Conservation (phyloP, 2,888 invertebrate genomes). For the Chrysopilus asiliformis region DNA sequence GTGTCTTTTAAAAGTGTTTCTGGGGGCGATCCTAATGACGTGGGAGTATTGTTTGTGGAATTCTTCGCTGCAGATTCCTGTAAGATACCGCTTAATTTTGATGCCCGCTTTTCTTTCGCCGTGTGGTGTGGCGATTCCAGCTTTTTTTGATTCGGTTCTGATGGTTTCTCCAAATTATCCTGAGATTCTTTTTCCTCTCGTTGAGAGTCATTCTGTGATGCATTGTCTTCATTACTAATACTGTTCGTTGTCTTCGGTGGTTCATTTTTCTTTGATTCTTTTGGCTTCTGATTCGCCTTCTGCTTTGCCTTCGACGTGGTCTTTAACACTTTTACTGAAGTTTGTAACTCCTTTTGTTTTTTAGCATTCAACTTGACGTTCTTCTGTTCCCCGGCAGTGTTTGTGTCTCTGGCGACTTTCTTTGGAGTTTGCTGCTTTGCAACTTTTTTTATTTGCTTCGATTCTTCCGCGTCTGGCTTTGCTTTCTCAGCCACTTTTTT, state of each 20-base stretch:
- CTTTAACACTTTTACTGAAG: no score
- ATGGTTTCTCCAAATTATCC: not conserved
- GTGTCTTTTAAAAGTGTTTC: no score
- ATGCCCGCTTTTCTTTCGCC: constrained; percentile 9
- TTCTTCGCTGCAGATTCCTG: no score
- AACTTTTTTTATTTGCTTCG: not conserved
- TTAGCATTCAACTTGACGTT: constrained; percentile 8
- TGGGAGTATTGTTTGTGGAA: no score
- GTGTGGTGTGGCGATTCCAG: constrained; percentile 7
- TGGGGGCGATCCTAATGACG: no score
- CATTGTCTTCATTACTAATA: no score
- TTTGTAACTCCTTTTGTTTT: constrained; percentile 15
- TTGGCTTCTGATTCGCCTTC: constrained; percentile 15
- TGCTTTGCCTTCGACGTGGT: constrained; percentile 17
- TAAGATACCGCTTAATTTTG: no score
- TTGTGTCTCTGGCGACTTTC: constrained; percentile 9
- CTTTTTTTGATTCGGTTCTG: constrained; percentile 11
- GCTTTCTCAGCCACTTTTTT: constrained; percentile 11
- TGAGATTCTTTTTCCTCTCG: constrained; percentile 7
- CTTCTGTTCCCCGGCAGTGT: not conserved
- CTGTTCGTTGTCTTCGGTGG: no score
- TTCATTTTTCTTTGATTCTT: constrained; percentile 15
- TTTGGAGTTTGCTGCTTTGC: constrained; percentile 6
- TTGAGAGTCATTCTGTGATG: constrained; percentile 18
- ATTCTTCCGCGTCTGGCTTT: not conserved